Evolutionary conservation across 2,888 invertebrate species (phyloP), one percentile per base, ranked within the genome.

Genomic region (Brachycybe producta): DNA sequence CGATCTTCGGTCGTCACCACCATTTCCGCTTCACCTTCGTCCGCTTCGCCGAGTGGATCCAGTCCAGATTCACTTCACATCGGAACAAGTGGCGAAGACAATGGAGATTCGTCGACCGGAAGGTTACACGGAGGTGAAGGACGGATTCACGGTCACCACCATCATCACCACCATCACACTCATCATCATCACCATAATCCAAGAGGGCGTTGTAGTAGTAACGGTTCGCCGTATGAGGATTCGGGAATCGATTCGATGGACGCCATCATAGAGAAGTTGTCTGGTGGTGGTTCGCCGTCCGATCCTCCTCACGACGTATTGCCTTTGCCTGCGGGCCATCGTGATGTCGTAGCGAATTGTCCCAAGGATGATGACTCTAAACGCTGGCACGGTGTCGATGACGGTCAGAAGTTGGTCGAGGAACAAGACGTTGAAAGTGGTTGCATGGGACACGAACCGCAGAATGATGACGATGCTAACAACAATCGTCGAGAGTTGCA

Each of bases 201-300:
- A n/a, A 50, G 49, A 26, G 42, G 49, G 23, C 34, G 40, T 7
- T 38, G 21, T 40, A 26, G 30, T n/a, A 47, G 46, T 23, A 57
- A 55, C 44, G 61, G 61, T n/a, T 62, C 62, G 21, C 80, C 80
- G 61, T 86, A 86, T 39, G 88, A 88, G 64, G 87, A 88, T 67
- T 87, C 87, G 51, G 88, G 88, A 15, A 88, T 88, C 51, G 88
- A 88, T 66, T 86, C 86, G 32, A 87, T 88, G 88, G 88, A 90
- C 65, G 87, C 88, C 2, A 68, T 87, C n/a, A 87, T 87, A 19
- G 88, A 90, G 65, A 88, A 88, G 65, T 36, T 38, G 34, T 40
- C 50, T 8, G 53, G 43, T n/a, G 36, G 41, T 28, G 45, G 45
- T n/a, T 34, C 42, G 3, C 45, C 45, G 11, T 17, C 13, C 27